Conservation (phyloP, 2,113 vertebrate species). For the Epinephelus fuscoguttatus region DNA sequence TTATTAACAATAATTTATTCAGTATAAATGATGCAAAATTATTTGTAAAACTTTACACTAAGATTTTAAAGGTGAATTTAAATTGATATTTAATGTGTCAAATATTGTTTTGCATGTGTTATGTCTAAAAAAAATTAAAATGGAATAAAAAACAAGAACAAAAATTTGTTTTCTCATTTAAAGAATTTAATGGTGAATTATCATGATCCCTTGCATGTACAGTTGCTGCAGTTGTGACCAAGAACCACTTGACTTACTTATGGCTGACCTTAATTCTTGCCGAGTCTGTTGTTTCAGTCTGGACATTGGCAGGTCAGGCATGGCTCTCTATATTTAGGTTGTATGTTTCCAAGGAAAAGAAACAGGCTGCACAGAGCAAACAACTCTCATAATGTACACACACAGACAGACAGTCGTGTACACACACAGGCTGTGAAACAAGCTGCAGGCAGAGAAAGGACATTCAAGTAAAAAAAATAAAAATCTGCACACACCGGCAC, state of each 20-base stretch:
- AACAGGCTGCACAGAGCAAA: conserved; percentile 17
- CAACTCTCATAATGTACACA: conserved; percentile 21
- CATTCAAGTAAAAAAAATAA: background rate
- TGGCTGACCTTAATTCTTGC: background rate
- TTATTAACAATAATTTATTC: background rate
- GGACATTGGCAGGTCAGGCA: background rate
- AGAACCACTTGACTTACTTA: background rate
- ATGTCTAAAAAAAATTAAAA: no score
- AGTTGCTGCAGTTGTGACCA: background rate
- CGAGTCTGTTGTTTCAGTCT: background rate
- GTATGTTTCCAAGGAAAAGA: conserved; percentile 10
- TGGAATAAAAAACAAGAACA: background rate
- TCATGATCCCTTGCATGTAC: background rate
- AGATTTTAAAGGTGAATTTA: background rate
- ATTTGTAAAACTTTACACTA: background rate
- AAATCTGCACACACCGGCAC: background rate
- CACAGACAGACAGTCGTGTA: background rate
- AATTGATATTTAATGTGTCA: background rate
- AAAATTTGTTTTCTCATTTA: background rate
- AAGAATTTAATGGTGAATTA: background rate
- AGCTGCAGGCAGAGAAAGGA: background rate
- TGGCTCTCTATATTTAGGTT: conserved; percentile 23
- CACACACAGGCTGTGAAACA: background rate
- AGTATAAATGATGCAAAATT: background rate
- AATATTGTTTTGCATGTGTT: background rate